Conservation (phyloP, 2,888 invertebrate species). For the Leucania comma region DNA sequence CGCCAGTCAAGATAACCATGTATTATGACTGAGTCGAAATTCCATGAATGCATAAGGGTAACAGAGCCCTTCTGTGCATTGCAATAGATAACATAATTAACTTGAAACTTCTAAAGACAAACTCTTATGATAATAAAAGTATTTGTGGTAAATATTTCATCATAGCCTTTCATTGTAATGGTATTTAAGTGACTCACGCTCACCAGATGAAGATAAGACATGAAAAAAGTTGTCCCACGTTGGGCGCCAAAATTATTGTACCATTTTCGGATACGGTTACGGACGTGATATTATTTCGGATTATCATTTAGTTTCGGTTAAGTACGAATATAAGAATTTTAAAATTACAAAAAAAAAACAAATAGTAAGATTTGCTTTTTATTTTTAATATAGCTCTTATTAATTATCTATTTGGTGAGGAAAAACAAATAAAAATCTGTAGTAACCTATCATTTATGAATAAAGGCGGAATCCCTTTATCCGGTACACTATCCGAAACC, state of each 20-base stretch:
- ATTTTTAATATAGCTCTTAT: too few species aligned
- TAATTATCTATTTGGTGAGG: too few species aligned
- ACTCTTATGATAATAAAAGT: not conserved
- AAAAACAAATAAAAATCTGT: too few species aligned
- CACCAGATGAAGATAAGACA: not conserved
- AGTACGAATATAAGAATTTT: too few species aligned
- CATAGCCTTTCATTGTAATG: not conserved
- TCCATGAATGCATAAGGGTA: constrained; percentile 16
- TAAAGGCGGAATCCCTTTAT: too few species aligned
- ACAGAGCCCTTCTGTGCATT: constrained; percentile 21
- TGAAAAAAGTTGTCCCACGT: constrained; percentile 29
- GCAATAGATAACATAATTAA: constrained; percentile 22
- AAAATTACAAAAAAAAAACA: too few species aligned
- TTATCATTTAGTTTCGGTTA: too few species aligned
- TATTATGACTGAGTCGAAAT: constrained; percentile 35
- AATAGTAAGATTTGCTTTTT: too few species aligned
- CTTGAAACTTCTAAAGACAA: constrained; percentile 4
- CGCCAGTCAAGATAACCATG: constrained; percentile 34
- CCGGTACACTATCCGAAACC: too few species aligned
- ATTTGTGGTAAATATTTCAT: not conserved
- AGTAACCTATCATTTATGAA: too few species aligned
- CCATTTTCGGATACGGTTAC: too few species aligned
- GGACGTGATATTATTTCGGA: too few species aligned
- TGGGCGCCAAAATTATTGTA: constrained; percentile 43
- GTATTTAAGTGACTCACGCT: not conserved